phyloP scores from a whole-genome alignment of 2,888 invertebrate genomes.

The Orchestes rusci region DNA sequence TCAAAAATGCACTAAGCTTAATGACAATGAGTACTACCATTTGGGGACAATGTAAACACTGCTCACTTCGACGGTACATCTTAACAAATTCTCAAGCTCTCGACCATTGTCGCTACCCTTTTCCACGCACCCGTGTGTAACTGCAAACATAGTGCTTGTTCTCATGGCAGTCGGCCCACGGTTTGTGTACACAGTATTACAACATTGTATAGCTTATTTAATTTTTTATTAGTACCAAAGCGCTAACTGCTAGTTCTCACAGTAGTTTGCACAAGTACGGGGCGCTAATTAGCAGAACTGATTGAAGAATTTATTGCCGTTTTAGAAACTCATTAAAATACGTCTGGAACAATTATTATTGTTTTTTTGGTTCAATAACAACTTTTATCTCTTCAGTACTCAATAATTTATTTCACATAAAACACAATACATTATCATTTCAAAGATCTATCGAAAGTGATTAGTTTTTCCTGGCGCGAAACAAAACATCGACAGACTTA shows the following conservation, averaged over 20 bases:
- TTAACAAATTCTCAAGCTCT: too few species aligned
- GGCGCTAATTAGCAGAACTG: conserved; percentile 24
- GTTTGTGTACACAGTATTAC: conserved; percentile 20
- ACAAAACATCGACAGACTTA: conserved; percentile 12
- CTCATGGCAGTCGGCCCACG: conserved; percentile 19
- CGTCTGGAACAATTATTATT: too few species aligned
- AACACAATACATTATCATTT: conserved; percentile 1
- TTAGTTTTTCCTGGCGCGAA: conserved; percentile 2
- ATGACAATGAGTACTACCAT: too few species aligned
- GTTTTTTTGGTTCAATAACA: too few species aligned
- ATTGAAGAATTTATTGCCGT: too few species aligned
- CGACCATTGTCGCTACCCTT: conserved; percentile 17
- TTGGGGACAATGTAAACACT: too few species aligned
- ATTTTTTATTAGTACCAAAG: conserved; percentile 17
- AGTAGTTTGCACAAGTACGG: conserved; percentile 12
- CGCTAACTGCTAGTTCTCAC: conserved; percentile 22
- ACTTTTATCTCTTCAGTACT: too few species aligned
- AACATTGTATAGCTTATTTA: conserved; percentile 20
- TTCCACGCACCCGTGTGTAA: conserved; percentile 19
- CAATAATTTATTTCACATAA: too few species aligned
- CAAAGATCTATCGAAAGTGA: not conserved
- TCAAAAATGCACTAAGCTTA: too few species aligned
- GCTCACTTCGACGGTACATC: too few species aligned
- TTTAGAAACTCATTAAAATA: too few species aligned
- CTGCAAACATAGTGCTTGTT: conserved; percentile 18